Percentiles rank a stretch among this genome's conserved stretches.
These are phyloP conservation scores for Steinernema feltiae DNA, from an alignment of 1,140 invertebrate species.

Conservation along the genomic window DNA sequence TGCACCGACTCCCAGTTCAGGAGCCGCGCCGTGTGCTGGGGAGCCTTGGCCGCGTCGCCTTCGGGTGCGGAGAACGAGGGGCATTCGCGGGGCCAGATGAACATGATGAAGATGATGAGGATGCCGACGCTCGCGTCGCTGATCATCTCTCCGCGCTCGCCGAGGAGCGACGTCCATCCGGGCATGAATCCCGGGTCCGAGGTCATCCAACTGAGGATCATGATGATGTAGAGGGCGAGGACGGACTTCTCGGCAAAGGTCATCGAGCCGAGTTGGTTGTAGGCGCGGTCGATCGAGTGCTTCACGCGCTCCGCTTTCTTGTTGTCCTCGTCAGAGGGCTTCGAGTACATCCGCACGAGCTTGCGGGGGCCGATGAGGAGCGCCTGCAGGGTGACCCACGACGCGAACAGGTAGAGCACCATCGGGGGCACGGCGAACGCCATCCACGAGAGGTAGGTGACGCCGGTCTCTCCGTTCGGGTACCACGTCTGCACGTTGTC, in stretches of 20 bases:
- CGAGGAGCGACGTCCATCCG: slow-evolving; percentile 37
- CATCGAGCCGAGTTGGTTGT: slow-evolving; percentile 30
- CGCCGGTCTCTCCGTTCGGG: slow-evolving; percentile 29
- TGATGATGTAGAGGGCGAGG: slow-evolving; percentile 28
- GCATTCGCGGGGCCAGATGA: slow-evolving; percentile 35
- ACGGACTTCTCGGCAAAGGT: slow-evolving; percentile 41
- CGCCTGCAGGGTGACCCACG: slow-evolving; percentile 34
- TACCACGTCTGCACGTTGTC: slow-evolving; percentile 61
- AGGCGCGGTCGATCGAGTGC: slow-evolving; percentile 19
- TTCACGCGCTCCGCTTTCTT: slow-evolving; percentile 22
- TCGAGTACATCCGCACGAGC: slow-evolving; percentile 23
- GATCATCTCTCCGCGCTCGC: slow-evolving; percentile 19
- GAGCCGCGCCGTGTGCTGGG: slow-evolving; percentile 9
- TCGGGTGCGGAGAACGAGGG: slow-evolving; percentile 17
- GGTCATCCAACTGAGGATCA: slow-evolving; percentile 36
- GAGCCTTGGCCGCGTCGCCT: background rate
- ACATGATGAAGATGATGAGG: slow-evolving; percentile 32
- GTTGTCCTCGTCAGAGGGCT: slow-evolving; percentile 21
- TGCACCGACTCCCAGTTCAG: slow-evolving; percentile 36
- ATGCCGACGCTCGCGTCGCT: slow-evolving; percentile 30
- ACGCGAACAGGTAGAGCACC: slow-evolving; percentile 39
- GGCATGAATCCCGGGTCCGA: slow-evolving; percentile 40
- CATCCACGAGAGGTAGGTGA: slow-evolving; percentile 44
- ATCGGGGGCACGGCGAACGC: slow-evolving; percentile 41
- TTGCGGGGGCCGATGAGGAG: slow-evolving; percentile 24